Percentiles rank a stretch among this genome's conserved stretches.
These are phyloP conservation scores for Malurus cyaneus DNA, from an alignment of 2,113 vertebrate genomes.

Conservation along the genomic window DNA sequence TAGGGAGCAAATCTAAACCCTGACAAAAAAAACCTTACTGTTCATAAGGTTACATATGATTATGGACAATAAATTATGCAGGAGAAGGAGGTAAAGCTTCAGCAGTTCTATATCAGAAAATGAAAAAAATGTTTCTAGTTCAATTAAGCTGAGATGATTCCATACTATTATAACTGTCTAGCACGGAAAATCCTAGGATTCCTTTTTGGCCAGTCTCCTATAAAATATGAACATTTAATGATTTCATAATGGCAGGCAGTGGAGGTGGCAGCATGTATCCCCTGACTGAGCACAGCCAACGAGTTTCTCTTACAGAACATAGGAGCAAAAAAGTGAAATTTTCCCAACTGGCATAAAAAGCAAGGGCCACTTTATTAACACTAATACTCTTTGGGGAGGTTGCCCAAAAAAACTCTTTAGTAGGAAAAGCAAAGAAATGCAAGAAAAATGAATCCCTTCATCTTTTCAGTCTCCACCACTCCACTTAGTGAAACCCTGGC, in stretches of 20 bases:
- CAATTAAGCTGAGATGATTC: neutral
- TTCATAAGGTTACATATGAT: accelerated
- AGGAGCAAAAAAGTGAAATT: neutral
- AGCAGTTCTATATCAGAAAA: neutral
- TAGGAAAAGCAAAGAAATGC: neutral
- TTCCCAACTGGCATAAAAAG: neutral
- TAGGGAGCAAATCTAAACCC: neutral
- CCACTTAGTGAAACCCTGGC: neutral
- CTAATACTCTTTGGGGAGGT: neutral
- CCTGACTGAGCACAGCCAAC: neutral
- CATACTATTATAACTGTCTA: neutral
- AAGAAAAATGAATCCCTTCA: neutral
- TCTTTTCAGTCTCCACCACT: neutral
- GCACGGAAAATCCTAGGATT: neutral
- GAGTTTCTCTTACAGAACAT: neutral
- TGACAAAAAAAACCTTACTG: neutral
- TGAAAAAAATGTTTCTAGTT: neutral
- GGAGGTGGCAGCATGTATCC: neutral
- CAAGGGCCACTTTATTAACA: neutral
- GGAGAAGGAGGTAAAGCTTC: neutral
- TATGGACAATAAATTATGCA: neutral
- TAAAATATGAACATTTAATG: neutral
- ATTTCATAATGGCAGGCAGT: neutral
- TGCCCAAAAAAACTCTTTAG: neutral
- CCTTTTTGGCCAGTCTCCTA: neutral